phyloP scores from a whole-genome alignment of 2,113 vertebrate genomes.

The Zosterops pallidus region DNA sequence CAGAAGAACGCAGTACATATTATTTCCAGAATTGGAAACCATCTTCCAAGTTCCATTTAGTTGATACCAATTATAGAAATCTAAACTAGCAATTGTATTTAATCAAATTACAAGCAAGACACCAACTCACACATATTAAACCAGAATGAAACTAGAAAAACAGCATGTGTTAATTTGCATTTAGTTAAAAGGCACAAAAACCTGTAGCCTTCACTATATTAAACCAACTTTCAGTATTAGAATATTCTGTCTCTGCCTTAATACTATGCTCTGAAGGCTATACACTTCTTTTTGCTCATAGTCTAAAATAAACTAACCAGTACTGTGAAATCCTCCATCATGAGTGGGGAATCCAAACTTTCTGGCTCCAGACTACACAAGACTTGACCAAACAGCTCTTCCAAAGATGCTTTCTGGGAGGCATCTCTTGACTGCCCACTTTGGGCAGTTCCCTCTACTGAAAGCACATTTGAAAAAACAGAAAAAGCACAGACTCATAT shows the following conservation, averaged over 20 bases:
- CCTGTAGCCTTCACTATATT: neutral
- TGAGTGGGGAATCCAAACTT: neutral
- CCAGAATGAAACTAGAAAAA: neutral
- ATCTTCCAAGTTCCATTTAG: neutral
- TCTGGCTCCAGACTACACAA: neutral
- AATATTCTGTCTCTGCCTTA: neutral
- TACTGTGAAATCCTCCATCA: neutral
- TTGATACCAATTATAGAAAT: neutral
- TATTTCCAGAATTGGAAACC: neutral
- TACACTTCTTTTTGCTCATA: neutral
- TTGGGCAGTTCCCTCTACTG: neutral
- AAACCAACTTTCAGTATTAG: neutral
- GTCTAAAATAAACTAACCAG: neutral
- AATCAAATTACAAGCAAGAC: neutral
- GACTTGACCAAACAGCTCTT: neutral
- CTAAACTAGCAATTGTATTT: neutral
- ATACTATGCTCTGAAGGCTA: neutral
- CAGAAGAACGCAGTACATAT: neutral
- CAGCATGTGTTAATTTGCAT: neutral
- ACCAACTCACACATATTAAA: neutral
- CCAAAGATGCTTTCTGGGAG: neutral
- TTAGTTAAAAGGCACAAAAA: neutral
- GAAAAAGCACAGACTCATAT: neutral
- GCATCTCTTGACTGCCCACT: neutral
- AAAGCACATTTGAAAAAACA: neutral